These are phyloP conservation scores for Stenichneumon culpator DNA, from an alignment of 2,888 invertebrate genomes.

Conservation along the genomic window DNA sequence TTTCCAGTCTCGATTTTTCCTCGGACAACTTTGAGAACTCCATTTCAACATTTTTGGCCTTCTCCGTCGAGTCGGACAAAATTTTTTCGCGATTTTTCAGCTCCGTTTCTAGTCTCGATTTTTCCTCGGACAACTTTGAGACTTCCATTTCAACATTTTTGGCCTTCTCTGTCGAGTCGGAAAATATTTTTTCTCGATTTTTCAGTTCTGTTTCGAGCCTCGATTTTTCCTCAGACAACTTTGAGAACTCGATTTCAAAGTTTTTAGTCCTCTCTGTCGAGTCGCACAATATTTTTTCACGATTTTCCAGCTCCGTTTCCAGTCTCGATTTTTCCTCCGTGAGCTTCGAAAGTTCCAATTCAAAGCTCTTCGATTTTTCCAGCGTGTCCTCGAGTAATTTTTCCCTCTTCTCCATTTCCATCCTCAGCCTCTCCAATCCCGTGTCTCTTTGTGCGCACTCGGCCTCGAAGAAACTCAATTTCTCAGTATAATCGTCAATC, in stretches of 20 bases:
- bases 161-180: conserved; percentile 60
- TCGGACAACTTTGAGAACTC: conserved; percentile 53
- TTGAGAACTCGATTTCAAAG: conserved; percentile 63
- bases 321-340: conserved; percentile 47
- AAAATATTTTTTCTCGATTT: conserved; percentile 58
- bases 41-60: conserved; percentile 52
- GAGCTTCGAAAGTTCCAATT: conserved; percentile 57
- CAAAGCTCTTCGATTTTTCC: conserved; percentile 54
- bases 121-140: conserved; percentile 33
- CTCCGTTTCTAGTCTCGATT: conserved; percentile 57
- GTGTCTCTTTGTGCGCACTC: conserved; percentile 37
- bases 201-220: conserved; percentile 47
- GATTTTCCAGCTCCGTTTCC: conserved; percentile 51
- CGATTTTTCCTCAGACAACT: conserved; percentile 47
- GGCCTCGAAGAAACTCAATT: conserved; percentile 31
- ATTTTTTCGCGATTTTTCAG: conserved; percentile 49
- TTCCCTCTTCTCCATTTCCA: conserved; percentile 59
- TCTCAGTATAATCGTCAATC: conserved; percentile 33
- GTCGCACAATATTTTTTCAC: conserved; percentile 61
- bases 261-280: conserved; percentile 54
- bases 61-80: conserved; percentile 40
- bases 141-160: conserved; percentile 65
- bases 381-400: conserved; percentile 40
- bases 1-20: conserved; percentile 54
- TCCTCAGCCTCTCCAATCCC: conserved; percentile 21